Base-by-base conservation (phyloP, 2,888 invertebrate genomes). In the Liopterus haemorrhoidalis region DNA sequence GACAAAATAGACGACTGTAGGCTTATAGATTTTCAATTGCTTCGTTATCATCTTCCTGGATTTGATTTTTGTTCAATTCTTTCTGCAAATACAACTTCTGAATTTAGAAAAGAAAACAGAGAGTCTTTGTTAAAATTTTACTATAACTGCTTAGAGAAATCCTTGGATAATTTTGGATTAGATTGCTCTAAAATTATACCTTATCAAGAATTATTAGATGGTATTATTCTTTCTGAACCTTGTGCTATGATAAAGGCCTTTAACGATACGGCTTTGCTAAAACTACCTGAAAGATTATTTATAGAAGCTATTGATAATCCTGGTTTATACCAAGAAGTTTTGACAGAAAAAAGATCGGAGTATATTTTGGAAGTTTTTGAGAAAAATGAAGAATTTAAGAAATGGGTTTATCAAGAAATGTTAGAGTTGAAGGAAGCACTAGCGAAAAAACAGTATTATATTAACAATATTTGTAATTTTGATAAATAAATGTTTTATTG, bases 171-270 rank as follows among this genome's bases (percentile, higher is more conserved):
- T 11, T 32, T 32, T 20, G 32, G 11, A 12, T 11, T 38, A 4
- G 11, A 38, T 24, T 24, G 22, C 6, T 8, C 21, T 3, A 19
- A 32, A 14, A 16, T 39, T 8, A 2, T 39, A 18, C 15, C 39
- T 5, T 45, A 22, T 20, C 9, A 32, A 2, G 32, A 38, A 14
- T 19, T 45, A 9, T 6, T 18, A 16, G 33, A 45, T 15, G 39
- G 16, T 11, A 19, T 38, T 33, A 24, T 14, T 15, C 31, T 45
- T 5, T 12, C 14, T 19, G 45, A 25, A 12, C 45, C 45, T 14
- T 38, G 33, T 15, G 45, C 45, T 3, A 45, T 39, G 20, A 25
- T 45, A 8, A 38, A 45, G 33, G 39, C 45, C n/a, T 20, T 45
- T 14, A 22, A 20, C 21, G 45, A 45, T 32, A 39, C 27, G 32